Conservation (phyloP, 2,113 vertebrate species). For the Lepidothrix coronata region DNA sequence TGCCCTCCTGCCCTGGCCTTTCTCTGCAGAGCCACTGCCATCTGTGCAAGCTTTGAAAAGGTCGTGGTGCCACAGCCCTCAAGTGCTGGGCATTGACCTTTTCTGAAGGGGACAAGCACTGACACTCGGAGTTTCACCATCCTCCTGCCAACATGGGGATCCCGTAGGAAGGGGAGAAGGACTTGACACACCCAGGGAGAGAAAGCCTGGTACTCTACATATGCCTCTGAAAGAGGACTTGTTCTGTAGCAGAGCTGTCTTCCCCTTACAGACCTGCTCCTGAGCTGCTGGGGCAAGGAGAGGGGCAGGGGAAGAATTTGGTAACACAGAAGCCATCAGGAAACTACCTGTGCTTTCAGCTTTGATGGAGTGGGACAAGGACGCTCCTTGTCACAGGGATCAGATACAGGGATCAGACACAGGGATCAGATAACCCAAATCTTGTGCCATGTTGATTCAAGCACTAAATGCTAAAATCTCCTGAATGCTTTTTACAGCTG, state of each 20-base stretch:
- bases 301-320: background rate
- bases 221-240: background rate
- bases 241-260: background rate
- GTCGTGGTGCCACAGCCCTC: background rate
- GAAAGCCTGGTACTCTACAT: background rate
- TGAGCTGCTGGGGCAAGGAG: background rate
- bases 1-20: conserved; percentile 28
- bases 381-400: background rate
- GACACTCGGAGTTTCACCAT: background rate
- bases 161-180: background rate
- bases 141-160: background rate
- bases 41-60: conserved; percentile 38
- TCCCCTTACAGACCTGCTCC: background rate
- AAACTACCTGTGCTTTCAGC: background rate
- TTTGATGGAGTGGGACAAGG: background rate
- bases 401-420: background rate
- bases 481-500: background rate
- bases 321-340: background rate
- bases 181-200: background rate
- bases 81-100: conserved; percentile 7
- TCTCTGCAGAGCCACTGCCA: background rate
- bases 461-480: background rate
- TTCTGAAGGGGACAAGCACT: background rate
- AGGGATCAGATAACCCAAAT: background rate
- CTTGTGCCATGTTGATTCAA: background rate